Conservation (phyloP, 2,797 vertebrate genomes). For the Xyrichtys novacula region DNA sequence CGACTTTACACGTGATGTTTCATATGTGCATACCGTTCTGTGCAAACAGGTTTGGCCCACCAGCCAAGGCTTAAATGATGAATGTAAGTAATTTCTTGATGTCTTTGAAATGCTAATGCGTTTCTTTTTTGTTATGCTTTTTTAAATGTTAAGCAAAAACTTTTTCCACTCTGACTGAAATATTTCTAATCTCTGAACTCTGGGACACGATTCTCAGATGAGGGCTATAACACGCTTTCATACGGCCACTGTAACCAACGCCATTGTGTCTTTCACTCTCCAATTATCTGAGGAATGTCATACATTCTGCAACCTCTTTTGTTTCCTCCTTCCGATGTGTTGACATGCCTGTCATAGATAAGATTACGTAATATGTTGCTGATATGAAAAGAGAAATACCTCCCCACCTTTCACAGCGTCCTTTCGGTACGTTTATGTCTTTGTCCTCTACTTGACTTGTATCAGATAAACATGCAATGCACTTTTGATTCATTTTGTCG, state of each 20-base stretch:
- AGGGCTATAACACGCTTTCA: conserved; percentile 30
- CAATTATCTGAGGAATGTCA: conserved; percentile 11
- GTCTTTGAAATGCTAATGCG: conserved; percentile 24
- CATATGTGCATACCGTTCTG: conserved; percentile 21
- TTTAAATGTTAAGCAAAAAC: conserved; percentile 41
- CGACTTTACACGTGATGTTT: conserved; percentile 17
- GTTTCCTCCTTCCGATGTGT: conserved; percentile 12
- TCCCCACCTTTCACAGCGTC: conserved; percentile 32
- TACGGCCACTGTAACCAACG: background rate
- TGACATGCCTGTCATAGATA: conserved; percentile 3
- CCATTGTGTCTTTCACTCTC: background rate
- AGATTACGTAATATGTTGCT: conserved; percentile 10
- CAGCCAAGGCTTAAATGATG: conserved; percentile 40
- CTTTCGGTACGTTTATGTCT: conserved; percentile 31
- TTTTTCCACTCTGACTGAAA: conserved; percentile 1
- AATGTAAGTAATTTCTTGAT: conserved; percentile 53
- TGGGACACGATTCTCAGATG: conserved; percentile 47
- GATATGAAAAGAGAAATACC: conserved; percentile 15
- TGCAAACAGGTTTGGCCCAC: conserved; percentile 46
- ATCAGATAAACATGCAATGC: conserved; percentile 22
- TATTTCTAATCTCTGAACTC: conserved; percentile 30
- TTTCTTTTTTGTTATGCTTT: conserved; percentile 33
- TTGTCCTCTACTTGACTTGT: conserved; percentile 34
- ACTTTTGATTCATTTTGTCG: conserved; percentile 55
- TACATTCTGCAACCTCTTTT: conserved; percentile 9